Evolutionary conservation across 2,797 vertebrate genomes (phyloP), one percentile per base, ranked within the genome.

Genomic region (Mormyrus proboscirostris): DNA sequence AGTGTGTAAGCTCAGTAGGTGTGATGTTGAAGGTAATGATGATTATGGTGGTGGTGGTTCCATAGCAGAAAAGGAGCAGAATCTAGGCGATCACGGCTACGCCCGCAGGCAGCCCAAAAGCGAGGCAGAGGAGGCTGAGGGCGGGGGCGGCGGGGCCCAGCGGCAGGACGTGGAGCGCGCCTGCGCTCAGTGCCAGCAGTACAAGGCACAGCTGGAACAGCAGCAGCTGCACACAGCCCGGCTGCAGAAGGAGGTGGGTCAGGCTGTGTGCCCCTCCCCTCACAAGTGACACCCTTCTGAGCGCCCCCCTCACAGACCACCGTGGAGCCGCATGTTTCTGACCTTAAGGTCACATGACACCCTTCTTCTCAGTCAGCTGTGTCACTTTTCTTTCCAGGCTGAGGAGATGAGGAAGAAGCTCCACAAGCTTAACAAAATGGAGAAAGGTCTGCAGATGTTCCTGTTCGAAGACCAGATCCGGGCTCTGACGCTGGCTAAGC

Each of bases 361-460:
- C 22, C 44, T 51, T 4, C 25, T 16, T 6, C 4, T 57, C 86
- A 19, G 12, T 85, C 41, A 87, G 55, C 53, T 50, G 41, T 89
- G 3, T 50, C 10, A 8, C 44, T 1, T 25, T 22, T 51, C 16
- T 25, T 44, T 55, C 19, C 91, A 97, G 96, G 95, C 93, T 6
- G 96, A 96, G 89, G 96, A 96, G 92, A 96, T 97, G 96, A 97
- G 95, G 93, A 96, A 95, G 90, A 95, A 96, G 0, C 93, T 97
- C 29, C 95, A 95, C 92, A 94, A 95, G 1, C 95, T 96, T 0
- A 94, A 95, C 89, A 94, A 95, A 50, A 95, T 97, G 3, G 96
- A 96, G 91, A 96, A 95, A 90, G 95, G 96, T 19, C 95, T 97
- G 3, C 96, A 96, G 90, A 96, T 94, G 93, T 97, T 97, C 86